phyloP scores from a whole-genome alignment of 2,113 vertebrate species.

The Phyllostomus hastatus region DNA sequence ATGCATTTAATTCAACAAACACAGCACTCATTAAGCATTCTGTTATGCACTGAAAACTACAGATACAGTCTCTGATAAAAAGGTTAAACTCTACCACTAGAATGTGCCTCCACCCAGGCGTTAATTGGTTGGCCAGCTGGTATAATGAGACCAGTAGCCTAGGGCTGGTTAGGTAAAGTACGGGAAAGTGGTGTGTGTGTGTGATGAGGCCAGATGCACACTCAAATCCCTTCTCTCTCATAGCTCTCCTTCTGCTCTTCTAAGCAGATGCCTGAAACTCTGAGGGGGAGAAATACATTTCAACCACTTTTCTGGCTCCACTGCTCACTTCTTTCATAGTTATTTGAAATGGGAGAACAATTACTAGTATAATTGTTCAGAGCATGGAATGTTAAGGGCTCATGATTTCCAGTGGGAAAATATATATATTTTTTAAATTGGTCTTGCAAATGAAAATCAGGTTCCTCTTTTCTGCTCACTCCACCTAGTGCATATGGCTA shows the following conservation, averaged over 20 bases:
- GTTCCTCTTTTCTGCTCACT: background rate
- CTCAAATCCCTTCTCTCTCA: background rate
- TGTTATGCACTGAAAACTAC: background rate
- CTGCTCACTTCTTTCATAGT: background rate
- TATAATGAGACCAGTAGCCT: background rate
- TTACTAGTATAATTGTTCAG: background rate
- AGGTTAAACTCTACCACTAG: background rate
- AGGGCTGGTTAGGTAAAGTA: background rate
- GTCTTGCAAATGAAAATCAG: background rate
- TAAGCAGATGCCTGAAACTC: background rate
- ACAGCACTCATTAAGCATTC: background rate
- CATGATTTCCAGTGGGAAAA: background rate
- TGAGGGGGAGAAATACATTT: background rate
- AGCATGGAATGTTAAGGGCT: background rate
- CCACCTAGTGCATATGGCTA: background rate
- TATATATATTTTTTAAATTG: background rate
- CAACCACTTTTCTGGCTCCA: background rate
- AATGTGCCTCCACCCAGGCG: too few relatives aligned
- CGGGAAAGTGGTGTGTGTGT: accelerated
- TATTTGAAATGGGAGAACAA: background rate
- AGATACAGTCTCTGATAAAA: background rate
- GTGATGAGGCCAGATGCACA: accelerated
- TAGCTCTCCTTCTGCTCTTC: background rate
- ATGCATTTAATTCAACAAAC: background rate
- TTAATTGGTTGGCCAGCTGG: background rate